Evolutionary conservation across 2,888 invertebrate species (phyloP).

Genomic region (Acholoe squamosa): DNA sequence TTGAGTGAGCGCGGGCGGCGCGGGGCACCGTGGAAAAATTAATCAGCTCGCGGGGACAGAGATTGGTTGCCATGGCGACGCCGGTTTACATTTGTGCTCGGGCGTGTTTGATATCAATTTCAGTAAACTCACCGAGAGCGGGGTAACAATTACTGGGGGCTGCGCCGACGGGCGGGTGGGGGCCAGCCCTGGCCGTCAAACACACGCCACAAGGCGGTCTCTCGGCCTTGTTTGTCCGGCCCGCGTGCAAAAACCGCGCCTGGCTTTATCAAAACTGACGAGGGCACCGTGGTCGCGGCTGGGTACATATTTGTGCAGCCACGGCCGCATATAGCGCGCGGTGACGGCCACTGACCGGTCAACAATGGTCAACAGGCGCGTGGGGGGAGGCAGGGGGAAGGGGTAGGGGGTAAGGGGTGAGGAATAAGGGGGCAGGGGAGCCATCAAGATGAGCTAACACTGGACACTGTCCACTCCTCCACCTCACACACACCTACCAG

Average conservation of each 20-base stretch:
- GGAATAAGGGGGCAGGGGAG: conserved; percentile 20
- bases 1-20: conserved; percentile 54
- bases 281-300: conserved; percentile 9
- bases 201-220: conserved; percentile 27
- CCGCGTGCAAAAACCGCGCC: conserved; percentile 29
- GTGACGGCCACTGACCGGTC: conserved; percentile 30
- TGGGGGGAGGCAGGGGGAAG: conserved; percentile 48
- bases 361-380: conserved; percentile 61
- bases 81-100: conserved; percentile 63
- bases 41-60: conserved; percentile 60
- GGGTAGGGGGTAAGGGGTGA: conserved; percentile 54
- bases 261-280: conserved; percentile 59
- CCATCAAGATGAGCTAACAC: conserved; percentile 53
- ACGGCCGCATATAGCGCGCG: conserved; percentile 44
- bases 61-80: conserved; percentile 62
- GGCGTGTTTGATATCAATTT: conserved; percentile 65
- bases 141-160: conserved; percentile 62
- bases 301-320: conserved; percentile 61
- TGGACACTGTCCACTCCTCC: conserved; percentile 43
- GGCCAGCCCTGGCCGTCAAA: not conserved
- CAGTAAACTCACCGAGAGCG: conserved; percentile 59
- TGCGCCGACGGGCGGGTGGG: not conserved
- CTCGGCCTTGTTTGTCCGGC: not conserved
- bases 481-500: conserved; percentile 9
- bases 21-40: conserved; percentile 61